Percentiles rank a stretch among this genome's conserved stretches.
These are phyloP conservation scores for Bolborhynchus lineola DNA, from an alignment of 2,113 vertebrate species.

Conservation along the genomic window DNA sequence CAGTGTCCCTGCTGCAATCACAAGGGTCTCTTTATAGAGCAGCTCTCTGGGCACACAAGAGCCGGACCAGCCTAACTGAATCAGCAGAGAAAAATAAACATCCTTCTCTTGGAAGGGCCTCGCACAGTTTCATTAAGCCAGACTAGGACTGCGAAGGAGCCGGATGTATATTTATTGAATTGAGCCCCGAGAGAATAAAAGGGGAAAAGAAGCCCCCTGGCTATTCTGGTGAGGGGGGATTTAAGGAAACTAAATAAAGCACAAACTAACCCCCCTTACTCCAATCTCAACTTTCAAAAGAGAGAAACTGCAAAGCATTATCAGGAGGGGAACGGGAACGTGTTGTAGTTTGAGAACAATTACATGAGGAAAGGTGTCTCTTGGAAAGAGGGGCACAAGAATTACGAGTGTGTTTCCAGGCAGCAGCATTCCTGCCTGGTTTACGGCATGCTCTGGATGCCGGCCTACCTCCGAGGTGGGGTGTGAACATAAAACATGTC, in stretches of 20 bases:
- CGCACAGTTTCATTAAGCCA: slow-evolving; percentile 17
- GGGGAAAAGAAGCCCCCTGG: background rate
- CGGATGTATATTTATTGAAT: slow-evolving; percentile 33
- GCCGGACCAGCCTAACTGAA: background rate
- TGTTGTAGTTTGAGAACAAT: background rate
- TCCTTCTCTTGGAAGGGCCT: slow-evolving; percentile 10
- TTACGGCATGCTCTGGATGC: background rate
- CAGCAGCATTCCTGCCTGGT: background rate
- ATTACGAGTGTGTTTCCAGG: background rate
- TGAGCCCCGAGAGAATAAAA: slow-evolving; percentile 1
- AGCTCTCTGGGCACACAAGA: background rate
- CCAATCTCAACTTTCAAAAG: background rate
- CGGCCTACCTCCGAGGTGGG: background rate
- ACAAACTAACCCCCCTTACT: background rate
- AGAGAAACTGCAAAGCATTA: background rate
- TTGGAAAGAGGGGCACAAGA: background rate
- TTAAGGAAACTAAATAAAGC: background rate
- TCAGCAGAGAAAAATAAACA: slow-evolving; percentile 54
- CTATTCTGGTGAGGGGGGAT: background rate
- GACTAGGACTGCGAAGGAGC: background rate
- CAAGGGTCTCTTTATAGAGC: slow-evolving; percentile 22
- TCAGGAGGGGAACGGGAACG: background rate
- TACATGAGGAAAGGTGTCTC: background rate
- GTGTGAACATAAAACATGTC: slow-evolving; percentile 48
- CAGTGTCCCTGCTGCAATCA: background rate